Percentiles rank a stretch among this genome's conserved stretches.
phyloP scores from a whole-genome alignment of 2,113 vertebrate genomes.

The Sterrhoptilus dennistouni region DNA sequence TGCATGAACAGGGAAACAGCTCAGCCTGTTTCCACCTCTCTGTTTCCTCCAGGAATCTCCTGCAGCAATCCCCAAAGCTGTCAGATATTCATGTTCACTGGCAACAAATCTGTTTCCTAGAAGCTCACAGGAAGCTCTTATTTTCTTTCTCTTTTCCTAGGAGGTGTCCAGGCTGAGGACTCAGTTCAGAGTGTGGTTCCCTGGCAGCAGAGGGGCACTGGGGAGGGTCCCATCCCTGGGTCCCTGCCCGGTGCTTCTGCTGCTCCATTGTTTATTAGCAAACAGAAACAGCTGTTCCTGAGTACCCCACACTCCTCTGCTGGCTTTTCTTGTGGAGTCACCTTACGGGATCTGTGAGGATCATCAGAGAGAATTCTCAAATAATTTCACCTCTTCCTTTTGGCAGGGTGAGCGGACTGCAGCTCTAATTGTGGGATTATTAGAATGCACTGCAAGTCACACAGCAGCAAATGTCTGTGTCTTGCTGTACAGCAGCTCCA shows the following conservation, averaged over 20 bases:
- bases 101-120: neutral
- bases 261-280: neutral
- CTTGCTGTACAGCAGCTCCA: slow-evolving; percentile 12
- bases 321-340: neutral
- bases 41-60: neutral
- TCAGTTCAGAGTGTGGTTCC: neutral
- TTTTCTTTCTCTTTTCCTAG: neutral
- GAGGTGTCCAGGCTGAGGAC: neutral
- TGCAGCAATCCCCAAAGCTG: neutral
- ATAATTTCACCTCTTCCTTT: neutral
- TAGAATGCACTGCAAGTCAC: slow-evolving; percentile 16
- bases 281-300: neutral
- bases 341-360: neutral
- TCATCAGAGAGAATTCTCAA: neutral
- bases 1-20: neutral
- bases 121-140: neutral
- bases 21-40: neutral
- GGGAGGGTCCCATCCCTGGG: neutral
- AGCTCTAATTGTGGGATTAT: neutral
- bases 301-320: neutral
- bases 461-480: neutral
- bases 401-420: neutral
- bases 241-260: neutral
- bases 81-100: neutral
- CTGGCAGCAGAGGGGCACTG: neutral